These are phyloP conservation scores for Pseudochaenichthys georgianus DNA, from an alignment of 2,797 vertebrate genomes.

Conservation along the genomic window DNA sequence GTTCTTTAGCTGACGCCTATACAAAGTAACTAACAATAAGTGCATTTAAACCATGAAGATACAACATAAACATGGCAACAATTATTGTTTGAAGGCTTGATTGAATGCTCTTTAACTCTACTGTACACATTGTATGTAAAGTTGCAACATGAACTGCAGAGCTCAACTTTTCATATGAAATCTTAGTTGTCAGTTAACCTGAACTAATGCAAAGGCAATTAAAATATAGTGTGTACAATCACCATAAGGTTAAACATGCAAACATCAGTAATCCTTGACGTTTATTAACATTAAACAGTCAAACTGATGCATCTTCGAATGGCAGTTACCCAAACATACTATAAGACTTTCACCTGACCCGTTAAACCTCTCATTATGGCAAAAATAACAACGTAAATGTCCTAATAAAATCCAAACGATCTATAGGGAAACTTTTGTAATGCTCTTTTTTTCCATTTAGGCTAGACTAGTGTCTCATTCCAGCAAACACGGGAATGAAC, in stretches of 20 bases:
- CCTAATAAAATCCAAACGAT: neutral
- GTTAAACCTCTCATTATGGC: neutral
- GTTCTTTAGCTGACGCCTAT: no score
- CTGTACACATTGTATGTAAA: neutral
- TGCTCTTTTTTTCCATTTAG: neutral
- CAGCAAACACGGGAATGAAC: constrained; percentile 57
- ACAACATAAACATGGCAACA: no score
- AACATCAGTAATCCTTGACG: neutral
- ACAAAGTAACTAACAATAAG: no score
- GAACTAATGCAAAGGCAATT: neutral
- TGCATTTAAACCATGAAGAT: no score
- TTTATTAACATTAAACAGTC: neutral
- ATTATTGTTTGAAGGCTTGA: neutral
- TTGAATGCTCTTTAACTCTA: neutral
- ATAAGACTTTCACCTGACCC: neutral
- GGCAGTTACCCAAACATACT: neutral
- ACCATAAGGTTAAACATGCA: neutral
- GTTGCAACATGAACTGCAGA: neutral
- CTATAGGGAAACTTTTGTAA: constrained; percentile 10
- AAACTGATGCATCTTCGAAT: no score
- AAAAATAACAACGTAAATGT: neutral
- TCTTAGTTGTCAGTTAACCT: neutral
- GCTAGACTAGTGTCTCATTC: constrained; percentile 22
- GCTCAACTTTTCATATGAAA: neutral
- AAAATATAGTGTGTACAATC: neutral